phyloP scores from a whole-genome alignment of 2,113 vertebrate genomes.

The Sceloporus undulatus region DNA sequence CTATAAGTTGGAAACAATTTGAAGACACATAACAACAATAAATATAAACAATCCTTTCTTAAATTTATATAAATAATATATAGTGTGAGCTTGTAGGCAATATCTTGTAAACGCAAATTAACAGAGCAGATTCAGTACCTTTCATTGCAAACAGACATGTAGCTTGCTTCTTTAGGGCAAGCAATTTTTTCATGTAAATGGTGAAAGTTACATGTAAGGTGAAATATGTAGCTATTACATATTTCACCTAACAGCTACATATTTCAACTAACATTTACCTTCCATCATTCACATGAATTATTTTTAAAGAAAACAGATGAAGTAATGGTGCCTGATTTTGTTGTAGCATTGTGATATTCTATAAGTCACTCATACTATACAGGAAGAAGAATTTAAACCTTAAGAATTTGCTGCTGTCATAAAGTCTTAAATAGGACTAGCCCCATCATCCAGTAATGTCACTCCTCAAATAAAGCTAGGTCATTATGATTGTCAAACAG shows the following conservation, averaged over 20 bases:
- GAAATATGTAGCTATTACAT: not conserved
- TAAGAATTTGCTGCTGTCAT: not conserved
- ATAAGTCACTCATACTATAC: not conserved
- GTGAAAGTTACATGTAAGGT: not conserved
- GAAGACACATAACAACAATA: not conserved
- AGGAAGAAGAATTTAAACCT: not conserved
- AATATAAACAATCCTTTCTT: not conserved
- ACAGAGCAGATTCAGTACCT: not conserved
- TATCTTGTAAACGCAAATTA: not conserved
- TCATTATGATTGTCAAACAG: slow-evolving; percentile 7
- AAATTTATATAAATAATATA: not conserved
- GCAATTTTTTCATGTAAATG: not conserved
- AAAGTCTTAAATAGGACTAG: not conserved
- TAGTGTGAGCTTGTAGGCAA: not conserved
- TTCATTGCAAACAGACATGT: not conserved
- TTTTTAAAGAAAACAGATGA: not conserved
- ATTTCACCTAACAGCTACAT: not conserved
- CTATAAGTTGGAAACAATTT: not conserved
- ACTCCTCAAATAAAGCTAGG: slow-evolving; percentile 23
- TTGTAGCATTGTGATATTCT: not conserved
- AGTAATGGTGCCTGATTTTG: not conserved
- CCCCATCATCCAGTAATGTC: not conserved
- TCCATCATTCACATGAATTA: not conserved
- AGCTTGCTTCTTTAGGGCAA: not conserved
- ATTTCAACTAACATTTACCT: not conserved